Evolutionary conservation across 2,888 invertebrate genomes (phyloP), one percentile per base, ranked within the genome.

Genomic region (Dilophus febrilis): DNA sequence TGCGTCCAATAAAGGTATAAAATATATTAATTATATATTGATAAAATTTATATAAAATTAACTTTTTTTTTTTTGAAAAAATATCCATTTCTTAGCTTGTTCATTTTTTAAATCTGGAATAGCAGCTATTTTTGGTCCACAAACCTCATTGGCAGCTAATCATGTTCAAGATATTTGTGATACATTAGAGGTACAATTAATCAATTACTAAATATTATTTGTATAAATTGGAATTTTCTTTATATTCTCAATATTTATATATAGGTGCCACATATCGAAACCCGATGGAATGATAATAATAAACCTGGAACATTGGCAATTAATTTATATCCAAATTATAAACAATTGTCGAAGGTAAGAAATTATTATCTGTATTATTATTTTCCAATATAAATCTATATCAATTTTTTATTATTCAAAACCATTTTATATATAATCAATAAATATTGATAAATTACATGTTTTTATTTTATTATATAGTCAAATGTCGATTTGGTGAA

Each of bases 131-230:
- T 88, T 94, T 54, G 92, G 92, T 3, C 92, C 94, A 10, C 86
- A 88, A 59, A 87, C 87, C 36, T 76, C 84, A 3, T 82, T 84
- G 43, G 86, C 90, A 2, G 87, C 90, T 19, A 84, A 84, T 45
- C 91, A 92, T 63, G 88, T 92, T 32, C 91, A 92, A 65, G 90
- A 90, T 49, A 88, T 94, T 57, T 92, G 92, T 59, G 91, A 92
- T 62, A 86, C 88, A 37, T 84, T 92, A 80, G 90, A 91, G 64
- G 81, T 62, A 51, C 47, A 47, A 3, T n/a, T n/a, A n/a, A n/a
- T 4, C 22, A 22, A 22, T 22, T 6, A 6, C 22, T 4, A 22
- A 22, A 22, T 8, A 22, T 22, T 22, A 22, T 22, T 6, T 8
- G 22, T 22, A 22, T 22, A 22, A 4, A 22, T 8, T 22, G 22